Conservation (phyloP, 2,797 vertebrate genomes). For the Pitangus sulphuratus region DNA sequence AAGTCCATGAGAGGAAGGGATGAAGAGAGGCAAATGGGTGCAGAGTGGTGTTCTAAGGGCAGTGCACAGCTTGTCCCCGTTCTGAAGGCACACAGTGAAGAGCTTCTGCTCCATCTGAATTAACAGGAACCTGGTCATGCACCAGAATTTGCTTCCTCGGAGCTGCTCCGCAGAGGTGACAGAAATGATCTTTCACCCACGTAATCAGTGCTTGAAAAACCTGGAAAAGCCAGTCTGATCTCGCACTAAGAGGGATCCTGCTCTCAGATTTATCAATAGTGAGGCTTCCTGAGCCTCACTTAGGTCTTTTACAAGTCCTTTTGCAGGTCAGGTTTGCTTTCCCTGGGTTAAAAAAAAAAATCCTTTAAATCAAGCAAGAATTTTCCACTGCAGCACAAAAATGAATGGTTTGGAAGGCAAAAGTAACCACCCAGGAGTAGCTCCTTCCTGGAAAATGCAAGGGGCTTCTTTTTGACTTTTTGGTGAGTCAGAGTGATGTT, state of each 20-base stretch:
- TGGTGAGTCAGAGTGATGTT: not conserved
- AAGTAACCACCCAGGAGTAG: not conserved
- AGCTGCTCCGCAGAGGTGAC: not conserved
- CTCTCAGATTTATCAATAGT: not conserved
- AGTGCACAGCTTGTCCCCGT: not conserved
- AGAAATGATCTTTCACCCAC: constrained; percentile 24
- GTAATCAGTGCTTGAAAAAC: constrained; percentile 13
- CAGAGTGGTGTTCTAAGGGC: not conserved
- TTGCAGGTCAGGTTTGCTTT: constrained; percentile 23
- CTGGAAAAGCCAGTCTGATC: not conserved
- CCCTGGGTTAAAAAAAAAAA: not conserved
- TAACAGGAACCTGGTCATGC: not conserved
- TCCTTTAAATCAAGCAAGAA: constrained; percentile 2
- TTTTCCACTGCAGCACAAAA: not conserved
- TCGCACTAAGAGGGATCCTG: not conserved
- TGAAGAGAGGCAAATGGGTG: not conserved
- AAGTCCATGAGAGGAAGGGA: not conserved
- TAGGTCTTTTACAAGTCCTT: not conserved
- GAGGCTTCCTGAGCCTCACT: not conserved
- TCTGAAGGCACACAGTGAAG: not conserved
- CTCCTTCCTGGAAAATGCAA: not conserved
- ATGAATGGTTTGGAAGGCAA: not conserved
- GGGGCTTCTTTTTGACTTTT: not conserved
- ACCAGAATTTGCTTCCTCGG: not conserved
- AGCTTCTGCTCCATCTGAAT: not conserved